These are phyloP conservation scores for Alcedo quadribrachys DNA, from an alignment of 2,797 vertebrate genomes.

Conservation along the genomic window DNA sequence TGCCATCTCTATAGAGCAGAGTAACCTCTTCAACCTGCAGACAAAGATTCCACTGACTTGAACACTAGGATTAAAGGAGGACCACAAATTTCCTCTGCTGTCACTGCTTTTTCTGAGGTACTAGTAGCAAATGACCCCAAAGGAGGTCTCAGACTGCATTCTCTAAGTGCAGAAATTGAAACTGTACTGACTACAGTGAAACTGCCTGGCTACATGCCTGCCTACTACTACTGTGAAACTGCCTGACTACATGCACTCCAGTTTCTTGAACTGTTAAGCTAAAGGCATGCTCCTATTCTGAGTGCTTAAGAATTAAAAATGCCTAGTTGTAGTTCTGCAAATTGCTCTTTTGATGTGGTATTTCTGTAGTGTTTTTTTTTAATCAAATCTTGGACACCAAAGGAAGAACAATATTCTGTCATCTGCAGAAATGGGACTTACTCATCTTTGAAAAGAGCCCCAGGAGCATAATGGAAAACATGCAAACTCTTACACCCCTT, in stretches of 20 bases:
- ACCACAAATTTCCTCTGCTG: background rate
- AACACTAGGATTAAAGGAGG: background rate
- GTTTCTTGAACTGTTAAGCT: background rate
- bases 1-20: background rate
- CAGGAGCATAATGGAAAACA: background rate
- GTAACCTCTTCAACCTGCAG: background rate
- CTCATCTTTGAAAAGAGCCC: background rate
- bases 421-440: background rate
- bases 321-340: background rate
- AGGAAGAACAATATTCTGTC: background rate
- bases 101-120: background rate
- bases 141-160: background rate
- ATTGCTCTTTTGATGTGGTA: background rate
- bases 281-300: background rate
- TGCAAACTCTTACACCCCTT: background rate
- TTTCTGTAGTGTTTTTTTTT: background rate
- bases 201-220: background rate
- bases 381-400: background rate
- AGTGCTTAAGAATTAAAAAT: background rate
- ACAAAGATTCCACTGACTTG: fast-evolving
- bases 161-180: background rate
- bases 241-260: background rate
- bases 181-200: background rate
- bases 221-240: too few relatives aligned
- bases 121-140: background rate